Evolutionary conservation across 2,797 vertebrate species (phyloP), one percentile per base, ranked within the genome.

Genomic region (Lagocephalus sceleratus): DNA sequence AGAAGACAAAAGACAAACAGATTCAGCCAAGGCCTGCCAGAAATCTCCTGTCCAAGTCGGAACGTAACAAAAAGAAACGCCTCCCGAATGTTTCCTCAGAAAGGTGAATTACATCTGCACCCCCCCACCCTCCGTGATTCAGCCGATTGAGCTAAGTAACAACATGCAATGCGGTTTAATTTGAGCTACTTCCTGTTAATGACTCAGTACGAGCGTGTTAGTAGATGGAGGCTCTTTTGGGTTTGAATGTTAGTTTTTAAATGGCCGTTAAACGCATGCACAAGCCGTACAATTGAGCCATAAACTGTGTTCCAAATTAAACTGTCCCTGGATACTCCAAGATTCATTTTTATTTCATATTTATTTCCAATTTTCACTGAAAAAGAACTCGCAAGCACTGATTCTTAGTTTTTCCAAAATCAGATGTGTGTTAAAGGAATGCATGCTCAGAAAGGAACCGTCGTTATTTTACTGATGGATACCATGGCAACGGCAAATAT

Each of bases 341-440:
- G 32, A 14, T 35, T 35, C 3, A 14, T 35, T 35, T 35, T 35
- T 14, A 35, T 10, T n/a, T 35, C 32, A 35, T 14, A 35, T 12
- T 35, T 2, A 35, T 35, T 35, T 73, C 47, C 48, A 77, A 54
- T 60, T 73, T 70, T 53, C 25, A 66, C 62, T 26, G 47, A 63
- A 54, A 59, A 35, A 83, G 90, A 87, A 87, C 78, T 35, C 78
- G 85, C 90, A 92, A 92, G 90, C 89, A 87, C 80, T 80, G 85
- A 85, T 85, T 83, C 89, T 73, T 47, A 35, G 54, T 79, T 88
- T n/a, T 80, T 75, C 38, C 32, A 15, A 81, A 81, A 67, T 52
- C 71, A 78, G 74, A 79, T 67, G 47, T 71, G 68, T 79, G 89
- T 80, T 82, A 29, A 76, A 86, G 81, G 21, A 85, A 87, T 3